phyloP scores from a whole-genome alignment of 2,113 vertebrate species.

The Xenopus tropicalis region DNA sequence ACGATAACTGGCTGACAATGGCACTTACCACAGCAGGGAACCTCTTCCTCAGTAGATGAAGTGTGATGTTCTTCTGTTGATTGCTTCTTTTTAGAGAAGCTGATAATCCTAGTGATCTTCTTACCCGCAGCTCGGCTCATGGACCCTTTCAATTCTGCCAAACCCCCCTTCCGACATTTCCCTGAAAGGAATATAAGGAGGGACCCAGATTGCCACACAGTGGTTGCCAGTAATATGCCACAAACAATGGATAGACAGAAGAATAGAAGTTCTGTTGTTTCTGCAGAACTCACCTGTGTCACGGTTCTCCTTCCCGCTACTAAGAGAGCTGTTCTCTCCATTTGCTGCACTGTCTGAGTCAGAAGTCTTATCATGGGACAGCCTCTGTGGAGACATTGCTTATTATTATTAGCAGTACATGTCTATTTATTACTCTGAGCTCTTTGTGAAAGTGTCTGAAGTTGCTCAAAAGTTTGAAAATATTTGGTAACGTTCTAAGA shows the following conservation, averaged over 20 bases:
- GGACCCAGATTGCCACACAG: no score
- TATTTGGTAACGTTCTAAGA: no score
- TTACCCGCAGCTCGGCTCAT: constrained; percentile 89
- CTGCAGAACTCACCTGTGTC: constrained; percentile 72
- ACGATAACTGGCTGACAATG: neutral
- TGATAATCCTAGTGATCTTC: constrained; percentile 95
- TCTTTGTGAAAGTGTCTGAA: no score
- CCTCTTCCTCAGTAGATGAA: constrained; percentile 71
- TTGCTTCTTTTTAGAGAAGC: constrained; percentile 91
- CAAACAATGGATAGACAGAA: no score
- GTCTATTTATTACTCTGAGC: no score
- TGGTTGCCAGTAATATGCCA: no score
- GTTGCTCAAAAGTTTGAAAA: no score
- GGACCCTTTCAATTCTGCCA: constrained; percentile 91
- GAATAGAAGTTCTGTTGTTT: no score
- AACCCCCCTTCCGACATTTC: constrained; percentile 80
- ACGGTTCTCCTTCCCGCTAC: constrained; percentile 59
- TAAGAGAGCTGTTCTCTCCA: constrained; percentile 61
- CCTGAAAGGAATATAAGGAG: constrained; percentile 55
- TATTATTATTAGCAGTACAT: neutral
- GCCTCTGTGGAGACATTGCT: constrained; percentile 63
- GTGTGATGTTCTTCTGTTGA: constrained; percentile 70
- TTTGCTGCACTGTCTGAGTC: constrained; percentile 80
- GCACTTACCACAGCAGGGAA: constrained; percentile 82
- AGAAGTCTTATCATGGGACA: constrained; percentile 83